Evolutionary conservation across 2,888 invertebrate genomes (phyloP).

Genomic region (Oconnorella tubifera): DNA sequence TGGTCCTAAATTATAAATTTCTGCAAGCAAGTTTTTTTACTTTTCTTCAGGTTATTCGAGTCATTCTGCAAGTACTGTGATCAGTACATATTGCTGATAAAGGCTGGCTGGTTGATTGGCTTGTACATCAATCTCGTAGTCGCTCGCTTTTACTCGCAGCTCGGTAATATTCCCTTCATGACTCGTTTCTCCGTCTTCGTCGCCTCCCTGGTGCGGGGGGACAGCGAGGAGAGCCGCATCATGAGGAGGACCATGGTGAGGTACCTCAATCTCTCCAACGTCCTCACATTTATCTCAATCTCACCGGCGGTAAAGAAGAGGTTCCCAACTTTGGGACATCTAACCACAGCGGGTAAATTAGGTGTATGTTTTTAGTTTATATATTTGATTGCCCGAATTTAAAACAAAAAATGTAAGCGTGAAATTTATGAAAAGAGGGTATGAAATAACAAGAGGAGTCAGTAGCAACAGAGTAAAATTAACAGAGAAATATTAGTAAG

Average conservation of each 20-base stretch:
- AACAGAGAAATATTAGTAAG: too few relatives aligned
- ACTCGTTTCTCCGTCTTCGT: background rate
- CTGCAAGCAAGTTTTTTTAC: background rate
- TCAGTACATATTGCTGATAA: background rate
- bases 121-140: background rate
- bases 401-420: too few relatives aligned
- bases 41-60: background rate
- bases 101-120: background rate
- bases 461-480: too few relatives aligned
- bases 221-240: background rate
- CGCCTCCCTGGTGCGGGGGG: background rate
- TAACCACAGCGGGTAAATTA: background rate
- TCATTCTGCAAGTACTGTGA: background rate
- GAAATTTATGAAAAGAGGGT: too few relatives aligned
- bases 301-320: background rate
- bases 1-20: too few relatives aligned
- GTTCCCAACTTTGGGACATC: background rate
- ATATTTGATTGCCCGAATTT: background rate
- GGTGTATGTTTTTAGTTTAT: background rate
- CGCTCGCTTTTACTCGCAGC: background rate
- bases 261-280: constrained; percentile 1
- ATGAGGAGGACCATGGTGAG: background rate
- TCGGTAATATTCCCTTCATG: constrained; percentile 3
- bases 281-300: background rate
- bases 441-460: too few relatives aligned